phyloP scores from a whole-genome alignment of 2,797 vertebrate species.

The Microctenopoma stevenorrisi region DNA sequence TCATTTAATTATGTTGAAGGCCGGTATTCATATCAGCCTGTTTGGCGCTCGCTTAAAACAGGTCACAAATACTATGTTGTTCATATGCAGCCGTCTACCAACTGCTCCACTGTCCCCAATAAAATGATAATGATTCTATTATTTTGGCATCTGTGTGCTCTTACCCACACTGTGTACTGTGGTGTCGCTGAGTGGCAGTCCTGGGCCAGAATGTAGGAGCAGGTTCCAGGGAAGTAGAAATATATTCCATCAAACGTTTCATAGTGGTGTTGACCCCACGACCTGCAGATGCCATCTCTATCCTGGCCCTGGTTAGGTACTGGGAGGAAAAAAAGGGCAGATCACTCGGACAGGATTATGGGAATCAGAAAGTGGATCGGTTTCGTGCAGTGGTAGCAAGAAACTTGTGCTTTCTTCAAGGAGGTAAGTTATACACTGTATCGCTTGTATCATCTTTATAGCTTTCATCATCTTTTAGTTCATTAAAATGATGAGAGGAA shows the following conservation, averaged over 20 bases:
- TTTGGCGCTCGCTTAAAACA: not conserved
- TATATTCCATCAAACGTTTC: slow-evolving; percentile 99
- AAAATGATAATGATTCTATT: not conserved
- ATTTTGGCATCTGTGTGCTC: slow-evolving; percentile 55
- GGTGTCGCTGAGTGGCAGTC: slow-evolving; percentile 91
- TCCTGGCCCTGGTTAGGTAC: slow-evolving; percentile 95
- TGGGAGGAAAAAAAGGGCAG: slow-evolving; percentile 67
- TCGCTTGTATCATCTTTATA: slow-evolving; percentile 29
- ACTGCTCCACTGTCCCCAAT: no score
- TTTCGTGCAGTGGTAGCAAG: slow-evolving; percentile 25
- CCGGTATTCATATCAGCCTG: no score
- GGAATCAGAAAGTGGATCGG: slow-evolving; percentile 28
- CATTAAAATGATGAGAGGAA: slow-evolving; percentile 48
- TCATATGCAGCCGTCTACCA: no score
- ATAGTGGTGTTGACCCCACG: slow-evolving; percentile 97
- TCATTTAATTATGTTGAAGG: not conserved
- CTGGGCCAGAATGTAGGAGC: slow-evolving; percentile 97
- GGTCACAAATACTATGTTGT: not conserved
- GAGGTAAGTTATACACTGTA: slow-evolving; percentile 7
- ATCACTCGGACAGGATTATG: slow-evolving; percentile 16
- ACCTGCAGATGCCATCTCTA: slow-evolving; percentile 95
- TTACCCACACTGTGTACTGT: slow-evolving; percentile 97
- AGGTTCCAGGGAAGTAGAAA: slow-evolving; percentile 96
- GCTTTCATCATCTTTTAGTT: slow-evolving; percentile 48
- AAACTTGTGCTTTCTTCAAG: slow-evolving; percentile 9